Conservation (phyloP, 2,113 vertebrate species). For the Rhagologus leucostigma region DNA sequence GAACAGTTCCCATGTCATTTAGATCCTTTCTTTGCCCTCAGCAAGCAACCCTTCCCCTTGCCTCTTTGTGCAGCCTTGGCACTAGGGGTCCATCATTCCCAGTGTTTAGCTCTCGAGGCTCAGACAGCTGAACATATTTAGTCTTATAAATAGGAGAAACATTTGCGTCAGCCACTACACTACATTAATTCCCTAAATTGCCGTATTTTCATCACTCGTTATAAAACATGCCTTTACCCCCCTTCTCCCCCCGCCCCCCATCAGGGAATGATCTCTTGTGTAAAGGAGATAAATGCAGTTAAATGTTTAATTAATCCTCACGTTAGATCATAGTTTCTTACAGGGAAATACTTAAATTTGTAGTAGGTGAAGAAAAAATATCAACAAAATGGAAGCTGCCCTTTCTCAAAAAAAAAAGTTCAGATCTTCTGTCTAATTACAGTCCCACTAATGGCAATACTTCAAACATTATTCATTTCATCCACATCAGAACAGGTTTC, state of each 20-base stretch:
- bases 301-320: conserved; percentile 33
- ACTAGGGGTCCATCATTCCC: conserved; percentile 6
- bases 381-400: neutral
- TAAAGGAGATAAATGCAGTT: conserved; percentile 23
- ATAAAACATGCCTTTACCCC: neutral
- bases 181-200: conserved; percentile 38
- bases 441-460: neutral
- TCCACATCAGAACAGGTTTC: neutral
- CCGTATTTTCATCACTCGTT: conserved; percentile 24
- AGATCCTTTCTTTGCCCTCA: neutral
- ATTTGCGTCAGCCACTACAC: conserved; percentile 32
- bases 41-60: neutral
- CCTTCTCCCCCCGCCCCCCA: neutral
- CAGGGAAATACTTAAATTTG: neutral
- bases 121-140: conserved; percentile 9
- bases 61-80: neutral
- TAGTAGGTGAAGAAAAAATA: neutral
- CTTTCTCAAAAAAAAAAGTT: neutral
- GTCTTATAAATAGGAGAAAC: conserved; percentile 56
- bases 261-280: conserved; percentile 14
- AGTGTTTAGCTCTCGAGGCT: neutral
- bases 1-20: neutral
- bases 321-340: neutral
- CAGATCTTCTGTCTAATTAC: neutral
- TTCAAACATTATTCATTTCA: neutral